These are phyloP conservation scores for Onychomys torridus DNA, from an alignment of 2,797 vertebrate species.

Conservation along the genomic window DNA sequence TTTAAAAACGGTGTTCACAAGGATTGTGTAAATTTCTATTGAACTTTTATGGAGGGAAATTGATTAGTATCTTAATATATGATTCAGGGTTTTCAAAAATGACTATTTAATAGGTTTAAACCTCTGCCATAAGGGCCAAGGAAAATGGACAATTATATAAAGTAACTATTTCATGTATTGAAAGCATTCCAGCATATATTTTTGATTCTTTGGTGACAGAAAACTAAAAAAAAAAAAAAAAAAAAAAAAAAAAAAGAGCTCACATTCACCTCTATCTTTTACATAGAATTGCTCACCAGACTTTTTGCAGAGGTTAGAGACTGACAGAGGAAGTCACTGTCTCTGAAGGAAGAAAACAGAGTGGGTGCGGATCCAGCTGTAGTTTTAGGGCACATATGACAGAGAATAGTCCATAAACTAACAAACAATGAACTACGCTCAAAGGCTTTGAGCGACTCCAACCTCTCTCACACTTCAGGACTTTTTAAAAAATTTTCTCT, in stretches of 20 bases:
- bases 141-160: neutral
- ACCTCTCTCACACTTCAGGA: neutral
- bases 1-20: neutral
- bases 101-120: neutral
- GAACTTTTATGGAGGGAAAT: neutral
- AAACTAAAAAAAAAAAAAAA: neutral
- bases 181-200: neutral
- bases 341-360: neutral
- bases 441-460: neutral
- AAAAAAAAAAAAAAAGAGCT: neutral
- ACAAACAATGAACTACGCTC: neutral
- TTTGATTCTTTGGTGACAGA: neutral
- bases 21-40: neutral
- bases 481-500: neutral
- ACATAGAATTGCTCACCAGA: neutral
- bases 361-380: neutral
- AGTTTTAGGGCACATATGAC: neutral
- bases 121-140: neutral
- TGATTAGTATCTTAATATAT: neutral
- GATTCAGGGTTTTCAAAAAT: neutral
- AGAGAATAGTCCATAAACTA: neutral
- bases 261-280: neutral
- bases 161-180: neutral
- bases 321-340: neutral
- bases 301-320: neutral